Conservation (phyloP, 2,113 vertebrate genomes). For the Cyprinodon brontotheroides region DNA sequence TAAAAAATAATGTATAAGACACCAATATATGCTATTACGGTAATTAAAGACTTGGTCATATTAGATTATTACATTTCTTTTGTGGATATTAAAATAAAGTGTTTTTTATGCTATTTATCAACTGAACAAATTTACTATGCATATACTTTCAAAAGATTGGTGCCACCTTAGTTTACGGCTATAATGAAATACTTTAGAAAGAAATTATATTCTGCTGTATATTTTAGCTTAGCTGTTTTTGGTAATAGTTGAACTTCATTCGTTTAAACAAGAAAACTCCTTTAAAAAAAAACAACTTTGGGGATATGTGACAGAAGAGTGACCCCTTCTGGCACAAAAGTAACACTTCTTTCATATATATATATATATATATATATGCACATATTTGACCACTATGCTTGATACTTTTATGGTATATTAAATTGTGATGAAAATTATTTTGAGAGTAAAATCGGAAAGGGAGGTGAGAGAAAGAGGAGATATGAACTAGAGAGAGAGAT, state of each 20-base stretch:
- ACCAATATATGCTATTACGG: background rate
- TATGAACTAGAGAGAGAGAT: too few relatives aligned
- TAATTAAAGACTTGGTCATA: background rate
- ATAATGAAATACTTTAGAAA: background rate
- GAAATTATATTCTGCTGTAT: background rate
- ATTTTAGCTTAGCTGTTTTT: background rate
- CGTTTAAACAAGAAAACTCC: too few relatives aligned
- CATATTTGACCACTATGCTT: background rate
- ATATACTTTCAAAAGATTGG: background rate
- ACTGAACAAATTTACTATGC: background rate
- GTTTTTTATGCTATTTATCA: background rate
- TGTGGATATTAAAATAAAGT: background rate
- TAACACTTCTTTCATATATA: conserved; percentile 11
- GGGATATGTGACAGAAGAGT: conserved; percentile 31
- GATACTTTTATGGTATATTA: too few relatives aligned
- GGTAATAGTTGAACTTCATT: background rate
- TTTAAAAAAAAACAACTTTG: too few relatives aligned
- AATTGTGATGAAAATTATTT: too few relatives aligned
- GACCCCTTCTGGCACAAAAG: conserved; percentile 63
- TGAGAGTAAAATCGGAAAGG: too few relatives aligned
- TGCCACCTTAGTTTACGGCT: too few relatives aligned
- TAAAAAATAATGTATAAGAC: background rate
- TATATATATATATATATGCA: background rate
- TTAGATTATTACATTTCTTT: background rate
- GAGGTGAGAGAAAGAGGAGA: too few relatives aligned